These are phyloP conservation scores for Luperina nickerlii DNA, from an alignment of 2,888 invertebrate species.

Conservation along the genomic window DNA sequence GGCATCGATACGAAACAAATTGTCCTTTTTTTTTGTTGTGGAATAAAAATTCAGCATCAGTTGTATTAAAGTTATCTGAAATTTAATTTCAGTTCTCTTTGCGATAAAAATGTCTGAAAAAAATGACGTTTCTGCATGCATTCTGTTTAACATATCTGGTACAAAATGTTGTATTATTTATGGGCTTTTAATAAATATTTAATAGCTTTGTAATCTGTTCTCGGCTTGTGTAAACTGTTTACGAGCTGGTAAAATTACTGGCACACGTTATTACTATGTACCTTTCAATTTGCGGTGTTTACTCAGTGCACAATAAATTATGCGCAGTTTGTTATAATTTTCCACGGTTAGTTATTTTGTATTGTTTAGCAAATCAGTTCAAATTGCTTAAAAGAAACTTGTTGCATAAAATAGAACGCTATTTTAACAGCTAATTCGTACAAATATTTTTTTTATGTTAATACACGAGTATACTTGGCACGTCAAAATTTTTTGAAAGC, in stretches of 20 bases:
- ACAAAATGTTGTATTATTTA: slow-evolving; percentile 30
- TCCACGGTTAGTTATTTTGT: slow-evolving; percentile 15
- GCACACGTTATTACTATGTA: slow-evolving; percentile 33
- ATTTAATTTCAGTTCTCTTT: not conserved
- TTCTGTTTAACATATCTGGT: slow-evolving; percentile 3
- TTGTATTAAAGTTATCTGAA: not conserved
- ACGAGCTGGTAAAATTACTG: slow-evolving; percentile 50
- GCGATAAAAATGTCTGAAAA: too few relatives aligned
- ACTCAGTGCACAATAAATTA: slow-evolving; percentile 36
- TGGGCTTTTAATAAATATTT: slow-evolving; percentile 46
- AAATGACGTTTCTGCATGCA: slow-evolving; percentile 14
- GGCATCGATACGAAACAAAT: not conserved
- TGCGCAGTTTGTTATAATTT: slow-evolving; percentile 6
- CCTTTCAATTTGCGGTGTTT: slow-evolving; percentile 43
- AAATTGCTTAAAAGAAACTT: not conserved
- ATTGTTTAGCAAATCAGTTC: not conserved
- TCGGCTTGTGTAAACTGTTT: slow-evolving; percentile 48
- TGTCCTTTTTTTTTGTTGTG: not conserved
- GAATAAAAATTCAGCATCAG: not conserved
- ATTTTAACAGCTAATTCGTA: not conserved
- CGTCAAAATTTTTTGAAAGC: not conserved
- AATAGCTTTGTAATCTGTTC: slow-evolving; percentile 43
- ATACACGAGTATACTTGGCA: too few relatives aligned
- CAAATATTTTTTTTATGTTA: too few relatives aligned
- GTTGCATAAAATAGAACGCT: not conserved